Evolutionary conservation across 2,797 vertebrate species (phyloP).

Genomic region (Microcaecilia unicolor): DNA sequence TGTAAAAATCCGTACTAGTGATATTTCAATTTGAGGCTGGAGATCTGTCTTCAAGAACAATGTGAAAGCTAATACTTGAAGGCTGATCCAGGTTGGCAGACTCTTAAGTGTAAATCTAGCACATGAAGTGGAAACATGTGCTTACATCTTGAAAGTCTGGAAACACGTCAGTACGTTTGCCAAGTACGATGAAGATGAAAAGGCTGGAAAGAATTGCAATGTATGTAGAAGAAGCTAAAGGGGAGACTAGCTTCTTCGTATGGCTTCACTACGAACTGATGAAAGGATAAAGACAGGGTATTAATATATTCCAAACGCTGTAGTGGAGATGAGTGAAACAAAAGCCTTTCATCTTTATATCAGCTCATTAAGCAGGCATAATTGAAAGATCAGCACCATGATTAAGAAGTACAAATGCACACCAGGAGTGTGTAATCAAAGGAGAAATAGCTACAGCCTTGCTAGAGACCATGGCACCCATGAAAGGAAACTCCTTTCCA

Average conservation of each 20-base stretch:
- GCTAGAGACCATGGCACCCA: not conserved
- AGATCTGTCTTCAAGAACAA: not conserved
- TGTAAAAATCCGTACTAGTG: constrained; percentile 5
- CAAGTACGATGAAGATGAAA: constrained; percentile 14
- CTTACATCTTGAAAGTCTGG: constrained; percentile 7
- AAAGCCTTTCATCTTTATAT: constrained; percentile 25
- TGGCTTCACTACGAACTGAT: constrained; percentile 26
- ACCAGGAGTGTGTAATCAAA: not conserved
- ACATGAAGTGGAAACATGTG: not conserved
- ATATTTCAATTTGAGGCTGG: not conserved
- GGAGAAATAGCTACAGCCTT: not conserved
- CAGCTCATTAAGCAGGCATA: not conserved
- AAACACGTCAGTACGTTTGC: constrained; percentile 11
- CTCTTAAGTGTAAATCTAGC: not conserved
- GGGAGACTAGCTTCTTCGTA: constrained; percentile 41
- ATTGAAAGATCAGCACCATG: not conserved
- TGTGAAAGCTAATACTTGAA: not conserved
- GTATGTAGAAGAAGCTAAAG: constrained; percentile 8
- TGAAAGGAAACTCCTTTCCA: accelerated
- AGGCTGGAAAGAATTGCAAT: constrained; percentile 24
- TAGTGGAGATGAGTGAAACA: constrained; percentile 34
- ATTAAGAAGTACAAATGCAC: constrained; percentile 2
- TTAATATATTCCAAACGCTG: constrained; percentile 32
- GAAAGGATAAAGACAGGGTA: constrained; percentile 25
- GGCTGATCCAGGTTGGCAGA: not conserved